Base-by-base conservation (phyloP, 1,140 invertebrate genomes). In the Drosophila tropicalis region DNA sequence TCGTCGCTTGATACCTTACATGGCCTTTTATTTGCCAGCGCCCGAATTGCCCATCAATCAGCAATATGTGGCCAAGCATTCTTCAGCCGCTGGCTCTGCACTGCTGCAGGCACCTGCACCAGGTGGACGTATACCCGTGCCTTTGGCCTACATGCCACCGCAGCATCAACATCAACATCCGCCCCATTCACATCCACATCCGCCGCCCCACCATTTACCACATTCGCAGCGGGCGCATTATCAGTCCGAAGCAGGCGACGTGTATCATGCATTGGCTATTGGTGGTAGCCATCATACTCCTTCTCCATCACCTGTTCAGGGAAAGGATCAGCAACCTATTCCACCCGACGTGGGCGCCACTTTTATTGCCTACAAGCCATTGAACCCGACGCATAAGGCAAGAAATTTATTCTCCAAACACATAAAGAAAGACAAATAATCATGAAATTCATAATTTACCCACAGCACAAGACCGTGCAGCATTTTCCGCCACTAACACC, bases 1-100 rank as follows among this genome's bases (percentile, higher is more conserved):
- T 80, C 94, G 96, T 73, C 93, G 96, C 58, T 87, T 97, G 44
- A 95, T 97, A 81, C 96, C 96, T 1, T 97, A 97, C 84, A 96
- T 96, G 94, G 96, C 95, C 36, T 97, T 95, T 90, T 96, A 96
- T 86, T 93, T 96, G 17, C 94, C 95, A 1, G 95, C 95, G 66
- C 76, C 82, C 1, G 90, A 91, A 58, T 76, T 93, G 94, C 81
- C 93, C 60, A 91, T 91, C 56, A 91, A 91, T 83, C 87, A 91
- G 65, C 90, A 90, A 72, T 91, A 91, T 69, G 90, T 84, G 0
- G 66, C 81, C 40, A 90, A 91, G 77, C 81, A 91, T 77, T 67
- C 67, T 32, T 22, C 81, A 5, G 66, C 86, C 36, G 69, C 79
- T 39, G 78, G 81, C 17, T 67, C 74, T 15, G 51, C 79, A 29